A percentile compares a stretch with the other conserved stretches of the same genome.
Conservation (phyloP, 92 coral and sea anemone species). For the Heliopora coerulea region DNA sequence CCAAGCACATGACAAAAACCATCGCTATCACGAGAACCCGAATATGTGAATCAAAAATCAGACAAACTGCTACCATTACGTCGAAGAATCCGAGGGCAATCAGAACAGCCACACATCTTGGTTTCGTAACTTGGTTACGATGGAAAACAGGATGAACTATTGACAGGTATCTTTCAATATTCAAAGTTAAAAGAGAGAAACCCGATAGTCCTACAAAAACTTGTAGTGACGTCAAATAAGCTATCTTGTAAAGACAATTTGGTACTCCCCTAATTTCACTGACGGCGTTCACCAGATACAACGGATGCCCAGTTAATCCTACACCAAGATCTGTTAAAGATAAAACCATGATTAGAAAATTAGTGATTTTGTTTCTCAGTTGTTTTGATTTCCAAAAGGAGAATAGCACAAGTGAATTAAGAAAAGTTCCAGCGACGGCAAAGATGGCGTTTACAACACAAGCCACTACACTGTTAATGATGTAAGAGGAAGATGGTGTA, state of each 20-base stretch:
- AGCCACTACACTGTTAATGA: slow-evolving; percentile 17
- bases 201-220: slow-evolving; percentile 9
- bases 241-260: slow-evolving; percentile 5
- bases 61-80: neutral
- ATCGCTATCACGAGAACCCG: neutral
- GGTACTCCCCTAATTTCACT: slow-evolving; percentile 13
- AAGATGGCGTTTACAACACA: slow-evolving; percentile 10
- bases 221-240: neutral
- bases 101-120: neutral
- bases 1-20: neutral
- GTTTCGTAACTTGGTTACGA: slow-evolving; percentile 5
- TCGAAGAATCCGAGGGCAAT: neutral
- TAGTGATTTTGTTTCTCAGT: slow-evolving; percentile 1
- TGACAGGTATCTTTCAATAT: slow-evolving; percentile 24
- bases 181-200: neutral
- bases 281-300: slow-evolving; percentile 2
- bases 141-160: neutral
- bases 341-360: slow-evolving; percentile 11
- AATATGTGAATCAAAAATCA: neutral
- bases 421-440: slow-evolving; percentile 7
- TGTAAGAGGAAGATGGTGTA: slow-evolving; percentile 1
- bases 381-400: slow-evolving; percentile 3
- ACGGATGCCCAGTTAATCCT: neutral
- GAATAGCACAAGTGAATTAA: neutral
- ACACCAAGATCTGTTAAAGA: slow-evolving; percentile 13